Base-by-base conservation (phyloP, 1,140 invertebrate species). In the Zophobas morio region DNA sequence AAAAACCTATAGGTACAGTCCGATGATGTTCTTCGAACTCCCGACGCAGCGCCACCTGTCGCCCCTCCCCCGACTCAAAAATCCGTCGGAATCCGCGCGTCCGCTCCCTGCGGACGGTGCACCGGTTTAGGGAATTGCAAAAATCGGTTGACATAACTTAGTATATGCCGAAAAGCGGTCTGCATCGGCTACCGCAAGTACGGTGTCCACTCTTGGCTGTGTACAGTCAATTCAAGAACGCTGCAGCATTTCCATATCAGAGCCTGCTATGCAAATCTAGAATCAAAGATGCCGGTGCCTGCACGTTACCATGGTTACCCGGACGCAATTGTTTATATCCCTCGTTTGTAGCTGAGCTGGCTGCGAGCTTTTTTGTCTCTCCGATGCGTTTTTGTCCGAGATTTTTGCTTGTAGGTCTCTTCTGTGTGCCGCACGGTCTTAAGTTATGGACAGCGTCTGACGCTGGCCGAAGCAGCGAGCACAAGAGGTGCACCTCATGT, bases 131-230 rank as follows among this genome's bases (percentile, higher is more conserved):
- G 79, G 81, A 82, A 84, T 81, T 80, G 82, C 81, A 84, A 84
- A 83, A 84, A 83, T 84, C 82, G 66, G 77, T 80, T 83, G 82
- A 84, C 82, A 84, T 84, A 84, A 84, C 79, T 84, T 81, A 83
- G 82, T 81, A 78, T 84, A 83, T 75, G 82, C 83, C 83, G 83
- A 84, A 84, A 84, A 83, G 82, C 81, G 79, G 75, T 66, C 75
- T 76, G 79, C 78, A 78, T 70, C 79, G 78, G 80, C 80, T 81
- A 81, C 82, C 80, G 80, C 74, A 54, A 56, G 53, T 72, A 57
- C 78, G 70, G 72, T 78, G 78, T 79, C 79, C 76, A 78, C 74
- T 79, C 76, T 54, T 57, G 56, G 56, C 37, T 46, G 56, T 54
- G 79, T 83, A 83, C 81, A 82, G 81, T 82, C 80, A 70, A 66